Conservation (phyloP, 2,888 invertebrate species). For the Eilema caniola region DNA sequence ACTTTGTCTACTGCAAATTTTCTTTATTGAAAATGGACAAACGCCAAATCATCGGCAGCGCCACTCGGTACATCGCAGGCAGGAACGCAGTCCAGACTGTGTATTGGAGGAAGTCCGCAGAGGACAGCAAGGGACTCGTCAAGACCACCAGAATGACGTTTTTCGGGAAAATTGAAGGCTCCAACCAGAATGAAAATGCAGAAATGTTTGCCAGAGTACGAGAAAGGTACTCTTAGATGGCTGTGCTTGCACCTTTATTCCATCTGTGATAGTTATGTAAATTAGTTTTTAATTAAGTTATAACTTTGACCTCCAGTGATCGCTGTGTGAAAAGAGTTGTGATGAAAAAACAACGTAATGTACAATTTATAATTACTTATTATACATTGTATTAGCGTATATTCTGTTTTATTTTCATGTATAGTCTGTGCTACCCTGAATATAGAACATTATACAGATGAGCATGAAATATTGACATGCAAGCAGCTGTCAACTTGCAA, state of each 20-base stretch:
- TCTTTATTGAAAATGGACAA: conserved; percentile 74
- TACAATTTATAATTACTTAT: conserved; percentile 36
- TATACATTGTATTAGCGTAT: conserved; percentile 16
- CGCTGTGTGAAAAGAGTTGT: conserved; percentile 32
- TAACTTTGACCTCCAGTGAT: conserved; percentile 45
- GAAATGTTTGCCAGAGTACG: conserved; percentile 81
- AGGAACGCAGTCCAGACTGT: conserved; percentile 92
- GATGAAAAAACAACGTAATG: conserved; percentile 38
- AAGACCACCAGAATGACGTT: conserved; percentile 87
- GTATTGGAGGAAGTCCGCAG: conserved; percentile 89
- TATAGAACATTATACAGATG: neutral
- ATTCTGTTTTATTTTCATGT: conserved; percentile 16
- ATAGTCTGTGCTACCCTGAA: neutral
- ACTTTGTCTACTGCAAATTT: conserved; percentile 37
- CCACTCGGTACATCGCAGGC: conserved; percentile 91
- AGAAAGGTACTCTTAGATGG: conserved; percentile 73
- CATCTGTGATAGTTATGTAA: conserved; percentile 59
- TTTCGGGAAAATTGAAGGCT: conserved; percentile 84
- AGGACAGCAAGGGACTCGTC: conserved; percentile 80
- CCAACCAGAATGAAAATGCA: conserved; percentile 77
- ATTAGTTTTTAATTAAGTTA: conserved; percentile 29
- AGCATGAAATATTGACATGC: neutral
- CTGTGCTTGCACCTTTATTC: conserved; percentile 28
- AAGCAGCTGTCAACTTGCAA: no score
- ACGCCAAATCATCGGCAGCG: conserved; percentile 88